A percentile compares a stretch with the other conserved stretches of the same genome.
Conservation (phyloP, 2,113 vertebrate genomes). For the Arothron firmamentum region DNA sequence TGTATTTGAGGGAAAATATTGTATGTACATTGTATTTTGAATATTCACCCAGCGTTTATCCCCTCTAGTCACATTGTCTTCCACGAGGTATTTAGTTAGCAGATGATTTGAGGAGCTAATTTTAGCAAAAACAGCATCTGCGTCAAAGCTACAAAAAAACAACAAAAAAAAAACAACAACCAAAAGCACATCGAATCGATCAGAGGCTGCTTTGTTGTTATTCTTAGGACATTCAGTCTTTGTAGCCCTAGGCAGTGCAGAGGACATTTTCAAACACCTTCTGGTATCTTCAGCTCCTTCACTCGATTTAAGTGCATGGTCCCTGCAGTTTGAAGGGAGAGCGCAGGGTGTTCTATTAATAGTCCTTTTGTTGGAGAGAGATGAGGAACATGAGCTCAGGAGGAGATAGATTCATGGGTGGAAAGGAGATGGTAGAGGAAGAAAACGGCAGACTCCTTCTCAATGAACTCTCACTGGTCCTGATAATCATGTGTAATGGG, state of each 20-base stretch:
- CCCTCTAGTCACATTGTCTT: conserved; percentile 13
- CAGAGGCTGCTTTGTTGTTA: conserved; percentile 62
- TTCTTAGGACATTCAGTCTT: conserved; percentile 61
- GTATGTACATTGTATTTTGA: conserved; percentile 12
- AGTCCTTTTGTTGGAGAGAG: conserved; percentile 59
- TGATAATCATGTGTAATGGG: conserved; percentile 4
- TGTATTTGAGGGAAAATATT: not conserved
- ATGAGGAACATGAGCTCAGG: conserved; percentile 40
- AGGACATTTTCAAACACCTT: conserved; percentile 61
- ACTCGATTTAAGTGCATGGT: conserved; percentile 52
- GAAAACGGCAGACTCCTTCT: conserved; percentile 15
- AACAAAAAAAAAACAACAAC: no score
- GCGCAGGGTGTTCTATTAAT: conserved; percentile 66
- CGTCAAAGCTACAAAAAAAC: conserved; percentile 13
- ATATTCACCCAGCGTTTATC: conserved; percentile 2
- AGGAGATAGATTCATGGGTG: conserved; percentile 37
- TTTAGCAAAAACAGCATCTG: conserved; percentile 49
- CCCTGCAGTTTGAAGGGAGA: conserved; percentile 56
- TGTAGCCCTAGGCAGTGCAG: conserved; percentile 48
- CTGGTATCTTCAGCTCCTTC: conserved; percentile 56
- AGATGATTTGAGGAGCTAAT: conserved; percentile 47
- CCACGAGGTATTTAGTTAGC: conserved; percentile 25
- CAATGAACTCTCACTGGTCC: conserved; percentile 17
- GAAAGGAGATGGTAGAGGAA: conserved; percentile 20
- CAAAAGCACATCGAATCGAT: conserved; percentile 54